Evolutionary conservation across 2,888 invertebrate genomes (phyloP).

Genomic region (Listrodromus nycthemerus): DNA sequence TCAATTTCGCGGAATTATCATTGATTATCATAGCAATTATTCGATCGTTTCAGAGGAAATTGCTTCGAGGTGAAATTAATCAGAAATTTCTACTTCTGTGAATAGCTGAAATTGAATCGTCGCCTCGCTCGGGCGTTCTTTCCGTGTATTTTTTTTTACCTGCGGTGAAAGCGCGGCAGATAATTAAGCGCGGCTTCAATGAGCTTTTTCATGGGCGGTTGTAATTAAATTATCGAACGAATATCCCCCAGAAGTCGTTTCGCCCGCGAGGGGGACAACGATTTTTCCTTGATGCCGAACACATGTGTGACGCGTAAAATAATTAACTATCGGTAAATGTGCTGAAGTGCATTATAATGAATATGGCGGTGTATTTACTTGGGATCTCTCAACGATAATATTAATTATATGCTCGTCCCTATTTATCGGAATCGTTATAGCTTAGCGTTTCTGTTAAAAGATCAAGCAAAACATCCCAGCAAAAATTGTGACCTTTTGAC

Average conservation of each 20-base stretch:
- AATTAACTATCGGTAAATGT: neutral
- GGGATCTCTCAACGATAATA: slow-evolving; percentile 12
- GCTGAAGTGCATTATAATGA: neutral
- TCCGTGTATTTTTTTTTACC: neutral
- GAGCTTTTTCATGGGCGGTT: neutral
- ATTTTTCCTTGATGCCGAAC: neutral
- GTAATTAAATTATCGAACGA: neutral
- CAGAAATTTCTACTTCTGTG: too few relatives aligned
- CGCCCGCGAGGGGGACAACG: neutral
- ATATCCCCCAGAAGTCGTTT: neutral
- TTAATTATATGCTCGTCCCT: slow-evolving; percentile 13
- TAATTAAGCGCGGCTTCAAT: neutral
- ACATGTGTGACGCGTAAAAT: neutral
- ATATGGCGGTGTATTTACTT: neutral
- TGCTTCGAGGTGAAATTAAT: too few relatives aligned
- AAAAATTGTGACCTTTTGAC: too few relatives aligned
- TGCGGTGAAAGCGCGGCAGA: neutral
- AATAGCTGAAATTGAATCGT: too few relatives aligned
- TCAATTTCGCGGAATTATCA: neutral
- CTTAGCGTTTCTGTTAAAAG: neutral
- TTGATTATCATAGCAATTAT: neutral
- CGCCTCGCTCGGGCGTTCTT: too few relatives aligned
- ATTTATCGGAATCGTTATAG: slow-evolving; percentile 20
- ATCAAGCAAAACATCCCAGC: too few relatives aligned
- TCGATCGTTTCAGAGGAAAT: neutral